Base-by-base conservation (phyloP, 2,888 invertebrate species). In the Plagodis pulveraria region DNA sequence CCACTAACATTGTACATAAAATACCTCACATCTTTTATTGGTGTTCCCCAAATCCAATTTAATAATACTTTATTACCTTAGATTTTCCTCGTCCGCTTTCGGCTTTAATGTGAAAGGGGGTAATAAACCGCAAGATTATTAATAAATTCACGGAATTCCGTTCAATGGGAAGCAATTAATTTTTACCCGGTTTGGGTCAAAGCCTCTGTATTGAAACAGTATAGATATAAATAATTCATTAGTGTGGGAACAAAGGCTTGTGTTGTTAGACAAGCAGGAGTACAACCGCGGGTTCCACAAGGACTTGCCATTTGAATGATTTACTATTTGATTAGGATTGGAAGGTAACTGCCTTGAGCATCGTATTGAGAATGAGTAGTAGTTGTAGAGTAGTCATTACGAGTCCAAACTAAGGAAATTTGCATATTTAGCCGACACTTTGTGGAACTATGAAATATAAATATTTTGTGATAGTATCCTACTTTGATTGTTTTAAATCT, bases 141-240 rank as follows among this genome's bases (percentile, higher is more conserved):
- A 57, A 62, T 62, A 57, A 57, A 62, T 57, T 54, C 62, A 50
- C 35, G 38, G 54, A 42, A 53, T 47, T 56, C 41, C 56, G 47
- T 49, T 58, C 58, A 58, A 63, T 67, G 43, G 50, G 54, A 9
- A 56, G 63, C 66, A 62, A 65, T 69, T 69, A 66, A 63, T 69
- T 69, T 69, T 58, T 60, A 63, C 64, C 63, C 59, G 62, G 52
- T 32, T 50, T 12, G 49, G 49, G 50, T 40, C 11, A 42, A 50
- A 33, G 8, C 50, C 41, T 11, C 49, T 36, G 44, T 41, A 22
- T 48, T n/a, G 48, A 22, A 50, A 42, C 34, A 38, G 48, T 12
- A 8, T 42, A 42, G 42, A 42, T 11, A 6, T 12, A 11, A 42
- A 42, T 40, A 40, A 40, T 5, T 40, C 10, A 40, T 10, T 8